phyloP scores from a whole-genome alignment of 2,113 vertebrate species.

The Notiomystis cincta region DNA sequence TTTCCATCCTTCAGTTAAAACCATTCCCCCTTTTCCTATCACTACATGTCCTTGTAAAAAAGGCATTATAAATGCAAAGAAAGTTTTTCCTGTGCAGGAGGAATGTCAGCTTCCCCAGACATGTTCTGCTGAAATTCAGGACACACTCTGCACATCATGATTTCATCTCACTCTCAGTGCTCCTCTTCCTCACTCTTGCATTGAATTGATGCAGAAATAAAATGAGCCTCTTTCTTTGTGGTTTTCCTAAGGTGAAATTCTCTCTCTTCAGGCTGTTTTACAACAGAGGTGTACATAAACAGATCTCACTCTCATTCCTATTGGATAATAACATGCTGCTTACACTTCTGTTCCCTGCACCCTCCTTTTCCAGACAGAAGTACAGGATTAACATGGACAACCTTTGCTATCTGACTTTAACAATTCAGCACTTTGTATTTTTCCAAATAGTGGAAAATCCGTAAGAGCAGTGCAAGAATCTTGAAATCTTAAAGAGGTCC shows the following conservation, averaged over 20 bases:
- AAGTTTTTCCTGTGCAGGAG: not conserved
- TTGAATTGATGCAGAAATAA: not conserved
- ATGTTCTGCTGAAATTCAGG: not conserved
- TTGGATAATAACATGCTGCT: not conserved
- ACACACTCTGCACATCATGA: not conserved
- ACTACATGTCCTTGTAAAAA: not conserved
- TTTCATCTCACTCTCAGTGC: not conserved
- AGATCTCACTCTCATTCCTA: not conserved
- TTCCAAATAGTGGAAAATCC: not conserved
- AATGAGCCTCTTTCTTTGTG: not conserved
- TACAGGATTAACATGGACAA: not conserved
- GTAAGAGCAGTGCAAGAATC: not conserved
- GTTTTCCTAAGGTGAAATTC: not conserved
- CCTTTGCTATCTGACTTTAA: not conserved
- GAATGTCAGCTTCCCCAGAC: not conserved
- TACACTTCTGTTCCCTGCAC: not conserved
- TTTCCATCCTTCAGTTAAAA: not conserved
- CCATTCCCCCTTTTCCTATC: not conserved
- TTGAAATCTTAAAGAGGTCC: not conserved
- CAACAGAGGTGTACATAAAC: not conserved
- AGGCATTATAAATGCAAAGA: not conserved
- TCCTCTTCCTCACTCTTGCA: not conserved
- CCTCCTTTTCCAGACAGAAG: not conserved
- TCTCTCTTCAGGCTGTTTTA: not conserved
- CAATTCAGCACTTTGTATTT: not conserved